Percentiles rank a stretch among this genome's conserved stretches.
Conservation (phyloP, 2,888 invertebrate genomes). For the Stenolophus ochropezus region DNA sequence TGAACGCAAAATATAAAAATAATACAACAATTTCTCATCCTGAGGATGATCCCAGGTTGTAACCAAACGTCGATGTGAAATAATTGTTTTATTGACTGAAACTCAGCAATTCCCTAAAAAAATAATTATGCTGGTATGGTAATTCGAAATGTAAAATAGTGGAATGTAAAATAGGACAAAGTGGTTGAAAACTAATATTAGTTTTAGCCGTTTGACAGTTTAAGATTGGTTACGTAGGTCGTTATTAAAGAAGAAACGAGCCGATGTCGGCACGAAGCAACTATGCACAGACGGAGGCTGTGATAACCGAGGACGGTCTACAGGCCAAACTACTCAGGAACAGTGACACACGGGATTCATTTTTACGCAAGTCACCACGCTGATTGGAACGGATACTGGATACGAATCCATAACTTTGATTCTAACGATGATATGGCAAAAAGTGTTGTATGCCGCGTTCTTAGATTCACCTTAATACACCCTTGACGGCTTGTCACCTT, state of each 20-base stretch:
- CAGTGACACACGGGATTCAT: slow-evolving; percentile 57
- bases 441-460: slow-evolving; percentile 62
- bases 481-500: slow-evolving; percentile 25
- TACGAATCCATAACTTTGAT: slow-evolving; percentile 67
- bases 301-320: slow-evolving; percentile 50
- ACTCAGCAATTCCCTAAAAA: too few species aligned
- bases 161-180: slow-evolving; percentile 17
- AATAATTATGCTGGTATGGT: too few species aligned
- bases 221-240: slow-evolving; percentile 37
- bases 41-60: too few species aligned
- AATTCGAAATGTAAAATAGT: neutral
- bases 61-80: too few species aligned
- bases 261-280: neutral
- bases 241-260: slow-evolving; percentile 31
- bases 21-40: too few species aligned
- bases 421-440: slow-evolving; percentile 71
- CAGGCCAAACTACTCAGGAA: slow-evolving; percentile 5
- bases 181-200: slow-evolving; percentile 66
- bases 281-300: slow-evolving; percentile 12
- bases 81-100: too few species aligned
- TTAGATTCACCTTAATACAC: slow-evolving; percentile 39
- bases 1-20: too few species aligned
- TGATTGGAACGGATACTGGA: slow-evolving; percentile 58
- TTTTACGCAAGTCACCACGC: slow-evolving; percentile 55
- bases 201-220: slow-evolving; percentile 70